Evolutionary conservation across 2,113 vertebrate genomes (phyloP).

Genomic region (Scytalopus superciliaris): DNA sequence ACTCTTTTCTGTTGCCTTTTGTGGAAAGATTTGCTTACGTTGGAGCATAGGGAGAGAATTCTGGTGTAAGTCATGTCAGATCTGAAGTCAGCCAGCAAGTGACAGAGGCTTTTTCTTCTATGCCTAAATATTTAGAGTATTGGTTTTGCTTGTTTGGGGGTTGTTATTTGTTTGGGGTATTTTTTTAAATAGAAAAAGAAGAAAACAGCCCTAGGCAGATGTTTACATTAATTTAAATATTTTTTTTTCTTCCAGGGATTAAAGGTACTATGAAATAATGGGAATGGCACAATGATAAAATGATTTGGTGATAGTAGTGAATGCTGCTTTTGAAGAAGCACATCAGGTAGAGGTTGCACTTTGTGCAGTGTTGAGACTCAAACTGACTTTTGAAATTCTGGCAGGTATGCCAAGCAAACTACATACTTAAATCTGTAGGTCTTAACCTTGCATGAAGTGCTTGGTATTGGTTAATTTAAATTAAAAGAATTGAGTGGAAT

Average conservation of each 20-base stretch:
- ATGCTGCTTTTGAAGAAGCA: not conserved
- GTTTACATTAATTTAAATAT: not conserved
- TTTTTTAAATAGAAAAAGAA: not conserved
- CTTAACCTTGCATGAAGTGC: not conserved
- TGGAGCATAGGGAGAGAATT: not conserved
- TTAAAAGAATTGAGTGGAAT: not conserved
- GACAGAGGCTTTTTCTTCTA: rapidly evolving
- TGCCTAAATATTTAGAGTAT: not conserved
- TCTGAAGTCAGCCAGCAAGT: not conserved
- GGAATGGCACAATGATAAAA: not conserved
- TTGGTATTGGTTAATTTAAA: not conserved
- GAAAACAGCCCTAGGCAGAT: not conserved
- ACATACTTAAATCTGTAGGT: not conserved
- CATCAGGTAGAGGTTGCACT: not conserved
- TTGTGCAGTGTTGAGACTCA: not conserved
- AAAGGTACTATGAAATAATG: not conserved
- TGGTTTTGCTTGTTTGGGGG: not conserved
- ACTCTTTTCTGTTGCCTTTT: not conserved
- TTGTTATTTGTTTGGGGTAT: not conserved
- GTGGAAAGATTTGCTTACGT: not conserved
- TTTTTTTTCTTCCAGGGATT: not conserved
- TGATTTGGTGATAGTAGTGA: not conserved
- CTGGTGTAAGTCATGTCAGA: not conserved
- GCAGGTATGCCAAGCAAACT: not conserved
- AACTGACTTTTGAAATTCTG: not conserved